Conservation (phyloP, 1,140 invertebrate species). For the Nomia melanderi region DNA sequence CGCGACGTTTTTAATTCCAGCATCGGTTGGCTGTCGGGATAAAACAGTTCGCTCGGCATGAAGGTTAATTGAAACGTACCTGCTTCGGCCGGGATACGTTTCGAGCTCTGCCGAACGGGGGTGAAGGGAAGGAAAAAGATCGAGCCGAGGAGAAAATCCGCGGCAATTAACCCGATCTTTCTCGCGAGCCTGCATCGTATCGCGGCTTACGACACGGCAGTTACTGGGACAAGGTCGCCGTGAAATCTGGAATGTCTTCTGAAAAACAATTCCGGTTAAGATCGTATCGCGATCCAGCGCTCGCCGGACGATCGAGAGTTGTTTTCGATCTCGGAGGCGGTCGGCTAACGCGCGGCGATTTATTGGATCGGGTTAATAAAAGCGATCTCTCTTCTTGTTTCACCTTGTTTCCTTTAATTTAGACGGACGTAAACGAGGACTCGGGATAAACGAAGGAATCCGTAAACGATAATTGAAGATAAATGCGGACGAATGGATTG, state of each 20-base stretch:
- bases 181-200: slow-evolving; percentile 11
- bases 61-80: not conserved
- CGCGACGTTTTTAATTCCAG: no score
- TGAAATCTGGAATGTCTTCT: slow-evolving; percentile 42
- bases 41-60: no score
- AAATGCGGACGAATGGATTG: no score
- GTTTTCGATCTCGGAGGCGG: not conserved
- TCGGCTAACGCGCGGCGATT: not conserved
- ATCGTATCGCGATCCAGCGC: slow-evolving; percentile 8
- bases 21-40: no score
- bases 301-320: not conserved
- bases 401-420: no score
- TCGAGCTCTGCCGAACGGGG: not conserved
- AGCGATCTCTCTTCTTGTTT: no score
- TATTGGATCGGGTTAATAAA: not conserved
- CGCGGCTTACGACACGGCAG: slow-evolving; percentile 13
- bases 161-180: not conserved
- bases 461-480: no score
- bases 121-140: no score
- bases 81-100: not conserved
- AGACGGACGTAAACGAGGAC: no score
- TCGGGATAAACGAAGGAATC: no score
- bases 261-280: slow-evolving; percentile 45
- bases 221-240: slow-evolving; percentile 54
- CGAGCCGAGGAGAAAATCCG: not conserved